These are phyloP conservation scores for Notodonta dromedarius DNA, from an alignment of 2,888 invertebrate species.

Conservation along the genomic window DNA sequence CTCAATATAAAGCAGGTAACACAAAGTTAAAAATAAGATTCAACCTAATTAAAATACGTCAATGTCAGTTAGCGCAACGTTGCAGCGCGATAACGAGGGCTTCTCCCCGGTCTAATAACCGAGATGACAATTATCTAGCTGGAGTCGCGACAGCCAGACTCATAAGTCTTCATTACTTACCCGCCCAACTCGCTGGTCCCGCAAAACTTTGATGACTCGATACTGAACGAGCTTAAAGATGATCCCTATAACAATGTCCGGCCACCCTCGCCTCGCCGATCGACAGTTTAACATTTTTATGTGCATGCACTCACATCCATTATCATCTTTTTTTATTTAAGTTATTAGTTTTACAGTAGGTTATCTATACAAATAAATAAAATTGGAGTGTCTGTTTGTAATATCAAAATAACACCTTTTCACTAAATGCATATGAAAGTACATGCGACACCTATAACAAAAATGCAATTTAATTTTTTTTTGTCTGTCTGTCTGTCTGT, in stretches of 20 bases:
- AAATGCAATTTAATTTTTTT: no score
- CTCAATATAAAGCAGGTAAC: not conserved
- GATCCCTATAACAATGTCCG: constrained; percentile 42
- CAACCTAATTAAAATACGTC: constrained; percentile 21
- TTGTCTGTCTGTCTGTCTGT: no score
- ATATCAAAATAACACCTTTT: no score
- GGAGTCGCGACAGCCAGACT: constrained; percentile 56
- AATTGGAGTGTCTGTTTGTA: no score
- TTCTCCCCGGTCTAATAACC: constrained; percentile 48
- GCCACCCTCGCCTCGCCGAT: constrained; percentile 22
- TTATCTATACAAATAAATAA: no score
- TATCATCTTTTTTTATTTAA: constrained; percentile 10
- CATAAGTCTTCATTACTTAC: constrained; percentile 84
- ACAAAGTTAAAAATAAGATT: constrained; percentile 3
- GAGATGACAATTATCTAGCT: constrained; percentile 66
- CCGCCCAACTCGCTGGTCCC: constrained; percentile 50
- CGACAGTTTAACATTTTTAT: constrained; percentile 18
- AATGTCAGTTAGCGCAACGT: constrained; percentile 23
- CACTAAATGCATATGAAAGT: no score
- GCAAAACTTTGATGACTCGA: constrained; percentile 64
- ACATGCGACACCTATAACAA: no score
- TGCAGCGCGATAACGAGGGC: constrained; percentile 23
- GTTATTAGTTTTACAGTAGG: no score
- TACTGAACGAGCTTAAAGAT: constrained; percentile 52
- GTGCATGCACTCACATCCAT: constrained; percentile 5